Conservation (phyloP, 2,113 vertebrate genomes). For the Gambusia affinis region DNA sequence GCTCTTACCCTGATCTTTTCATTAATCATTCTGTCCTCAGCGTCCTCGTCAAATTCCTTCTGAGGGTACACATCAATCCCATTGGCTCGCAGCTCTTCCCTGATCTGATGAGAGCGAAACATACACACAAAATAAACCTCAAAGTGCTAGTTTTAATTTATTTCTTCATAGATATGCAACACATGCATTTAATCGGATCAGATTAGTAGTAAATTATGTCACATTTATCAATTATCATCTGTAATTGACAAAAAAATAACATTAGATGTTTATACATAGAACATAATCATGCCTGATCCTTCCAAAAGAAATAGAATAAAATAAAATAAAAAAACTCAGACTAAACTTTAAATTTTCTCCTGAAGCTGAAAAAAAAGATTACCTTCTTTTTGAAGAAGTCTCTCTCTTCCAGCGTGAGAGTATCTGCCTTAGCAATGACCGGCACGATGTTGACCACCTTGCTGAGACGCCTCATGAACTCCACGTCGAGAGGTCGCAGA, state of each 20-base stretch:
- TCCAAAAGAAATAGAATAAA: neutral
- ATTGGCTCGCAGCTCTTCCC: constrained; percentile 91
- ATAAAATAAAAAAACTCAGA: neutral
- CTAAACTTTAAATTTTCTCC: neutral
- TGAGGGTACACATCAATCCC: constrained; percentile 97
- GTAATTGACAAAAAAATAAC: constrained; percentile 32
- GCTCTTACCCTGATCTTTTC: constrained; percentile 93
- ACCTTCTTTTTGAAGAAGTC: constrained; percentile 97
- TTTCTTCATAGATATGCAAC: constrained; percentile 29
- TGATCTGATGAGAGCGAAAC: constrained; percentile 82
- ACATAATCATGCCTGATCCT: no score
- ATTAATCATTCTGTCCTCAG: constrained; percentile 93
- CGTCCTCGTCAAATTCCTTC: constrained; percentile 96
- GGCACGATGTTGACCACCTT: constrained; percentile 99
- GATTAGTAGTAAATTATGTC: constrained; percentile 43
- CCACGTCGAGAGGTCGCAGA: constrained; percentile 94
- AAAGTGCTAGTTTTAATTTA: constrained; percentile 6
- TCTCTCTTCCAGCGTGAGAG: constrained; percentile 95
- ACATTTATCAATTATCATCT: constrained; percentile 8
- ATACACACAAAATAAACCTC: constrained; percentile 1
- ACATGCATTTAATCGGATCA: neutral
- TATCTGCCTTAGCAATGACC: constrained; percentile 96
- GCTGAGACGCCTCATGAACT: constrained; percentile 98
- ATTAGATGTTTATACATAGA: neutral
- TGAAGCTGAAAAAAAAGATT: constrained; percentile 13